Evolutionary conservation across 2,888 invertebrate species (phyloP).

Genomic region (Chrysodeixis includens): DNA sequence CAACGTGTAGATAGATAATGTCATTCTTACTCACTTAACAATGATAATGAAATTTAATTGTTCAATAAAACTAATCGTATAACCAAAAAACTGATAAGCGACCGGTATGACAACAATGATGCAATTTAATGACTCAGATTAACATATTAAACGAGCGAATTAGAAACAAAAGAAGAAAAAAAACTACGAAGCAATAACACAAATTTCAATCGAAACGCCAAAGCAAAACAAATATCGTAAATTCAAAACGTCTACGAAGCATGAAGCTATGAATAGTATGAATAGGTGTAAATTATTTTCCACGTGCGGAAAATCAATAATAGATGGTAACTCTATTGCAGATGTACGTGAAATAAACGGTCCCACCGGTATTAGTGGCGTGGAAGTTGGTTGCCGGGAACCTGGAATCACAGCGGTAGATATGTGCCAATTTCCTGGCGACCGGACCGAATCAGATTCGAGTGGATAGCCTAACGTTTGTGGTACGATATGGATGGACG

Average conservation of each 20-base stretch:
- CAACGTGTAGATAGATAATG: background rate
- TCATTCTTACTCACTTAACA: background rate
- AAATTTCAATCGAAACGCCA: background rate
- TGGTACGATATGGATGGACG: constrained; percentile 15
- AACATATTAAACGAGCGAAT: background rate
- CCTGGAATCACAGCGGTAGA: constrained; percentile 38
- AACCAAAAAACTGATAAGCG: background rate
- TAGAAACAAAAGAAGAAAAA: background rate
- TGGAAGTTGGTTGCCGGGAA: constrained; percentile 18
- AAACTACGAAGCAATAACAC: background rate
- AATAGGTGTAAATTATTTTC: constrained; percentile 16
- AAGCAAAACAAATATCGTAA: background rate
- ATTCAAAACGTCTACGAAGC: constrained; percentile 12
- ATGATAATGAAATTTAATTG: background rate
- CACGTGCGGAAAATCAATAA: constrained; percentile 17
- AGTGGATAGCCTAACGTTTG: constrained; percentile 20
- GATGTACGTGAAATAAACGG: constrained; percentile 26
- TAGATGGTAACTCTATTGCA: constrained; percentile 25
- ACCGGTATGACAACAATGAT: background rate
- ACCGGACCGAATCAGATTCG: constrained; percentile 18
- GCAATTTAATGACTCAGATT: background rate
- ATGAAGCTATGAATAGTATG: no score
- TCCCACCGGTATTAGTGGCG: constrained; percentile 22
- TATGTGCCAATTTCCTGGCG: constrained; percentile 44
- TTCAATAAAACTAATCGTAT: background rate